Evolutionary conservation across 2,888 invertebrate species (phyloP).

Genomic region (Caprella mutica): DNA sequence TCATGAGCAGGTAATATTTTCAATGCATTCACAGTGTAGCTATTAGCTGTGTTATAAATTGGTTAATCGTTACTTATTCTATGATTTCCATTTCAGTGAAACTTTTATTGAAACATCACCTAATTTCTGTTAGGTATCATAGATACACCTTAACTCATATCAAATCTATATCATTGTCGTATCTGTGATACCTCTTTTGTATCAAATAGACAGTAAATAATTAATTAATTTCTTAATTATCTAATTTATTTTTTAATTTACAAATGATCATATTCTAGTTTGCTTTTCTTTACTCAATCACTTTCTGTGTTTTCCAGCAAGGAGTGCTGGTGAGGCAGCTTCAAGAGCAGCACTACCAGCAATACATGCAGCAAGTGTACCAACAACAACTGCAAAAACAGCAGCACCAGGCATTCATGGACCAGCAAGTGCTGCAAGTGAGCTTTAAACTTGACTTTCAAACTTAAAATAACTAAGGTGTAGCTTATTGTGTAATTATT

Average conservation of each 20-base stretch:
- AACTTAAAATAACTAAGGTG: too few species aligned
- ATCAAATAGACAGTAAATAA: background rate
- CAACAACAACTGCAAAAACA: slow-evolving; percentile 43
- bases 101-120: too few species aligned
- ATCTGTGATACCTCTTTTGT: background rate
- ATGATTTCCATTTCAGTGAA: too few species aligned
- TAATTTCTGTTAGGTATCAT: too few species aligned
- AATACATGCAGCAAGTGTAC: slow-evolving; percentile 91
- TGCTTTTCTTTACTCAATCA: slow-evolving; percentile 1
- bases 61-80: too few species aligned
- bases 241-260: background rate
- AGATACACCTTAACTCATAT: background rate
- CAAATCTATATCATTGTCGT: background rate
- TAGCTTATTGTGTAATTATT: too few species aligned
- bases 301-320: slow-evolving; percentile 47
- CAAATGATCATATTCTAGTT: background rate
- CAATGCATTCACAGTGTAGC: too few species aligned
- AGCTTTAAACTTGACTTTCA: background rate
- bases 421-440: background rate
- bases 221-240: background rate
- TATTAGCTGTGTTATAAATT: too few species aligned
- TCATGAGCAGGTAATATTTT: too few species aligned
- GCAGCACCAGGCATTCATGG: slow-evolving; percentile 8
- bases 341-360: slow-evolving; percentile 97
- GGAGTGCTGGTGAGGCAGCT: slow-evolving; percentile 82